Evolutionary conservation across 2,113 vertebrate species (phyloP).

Genomic region (Hippocampus barbouri): DNA sequence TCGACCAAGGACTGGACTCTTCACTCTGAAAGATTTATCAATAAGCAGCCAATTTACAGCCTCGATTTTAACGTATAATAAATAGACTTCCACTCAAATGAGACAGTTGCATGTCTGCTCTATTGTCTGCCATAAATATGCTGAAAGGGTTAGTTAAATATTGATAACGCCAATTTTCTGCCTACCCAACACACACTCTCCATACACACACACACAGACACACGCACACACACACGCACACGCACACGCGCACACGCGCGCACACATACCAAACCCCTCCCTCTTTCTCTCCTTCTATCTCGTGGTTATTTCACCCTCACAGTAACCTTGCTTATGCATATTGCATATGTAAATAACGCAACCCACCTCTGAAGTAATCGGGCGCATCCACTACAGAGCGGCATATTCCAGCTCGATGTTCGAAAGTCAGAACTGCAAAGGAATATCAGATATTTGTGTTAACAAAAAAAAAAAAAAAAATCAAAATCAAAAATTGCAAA

Average conservation of each 20-base stretch:
- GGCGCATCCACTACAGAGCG: conserved; percentile 86
- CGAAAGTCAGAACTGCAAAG: conserved; percentile 24
- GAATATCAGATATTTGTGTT: background rate
- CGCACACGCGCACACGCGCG: conserved; percentile 2
- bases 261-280: conserved; percentile 46
- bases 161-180: conserved; percentile 72
- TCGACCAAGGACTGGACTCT: conserved; percentile 12
- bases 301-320: conserved; percentile 70
- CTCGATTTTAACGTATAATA: conserved; percentile 55
- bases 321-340: conserved; percentile 76
- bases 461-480: background rate
- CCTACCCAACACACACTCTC: conserved; percentile 37
- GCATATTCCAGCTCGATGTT: conserved; percentile 58
- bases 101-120: conserved; percentile 70
- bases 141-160: conserved; percentile 74
- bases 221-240: conserved; percentile 24
- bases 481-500: background rate
- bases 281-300: conserved; percentile 58
- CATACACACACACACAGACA: conserved; percentile 24
- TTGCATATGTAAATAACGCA: conserved; percentile 84
- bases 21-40: conserved; percentile 38
- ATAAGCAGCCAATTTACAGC: conserved; percentile 62
- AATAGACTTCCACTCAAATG: conserved; percentile 68
- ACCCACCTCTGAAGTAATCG: conserved; percentile 88
- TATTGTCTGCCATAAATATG: conserved; percentile 75